Conservation (phyloP, 2,888 invertebrate species). For the Drosophila parthenogenetica region DNA sequence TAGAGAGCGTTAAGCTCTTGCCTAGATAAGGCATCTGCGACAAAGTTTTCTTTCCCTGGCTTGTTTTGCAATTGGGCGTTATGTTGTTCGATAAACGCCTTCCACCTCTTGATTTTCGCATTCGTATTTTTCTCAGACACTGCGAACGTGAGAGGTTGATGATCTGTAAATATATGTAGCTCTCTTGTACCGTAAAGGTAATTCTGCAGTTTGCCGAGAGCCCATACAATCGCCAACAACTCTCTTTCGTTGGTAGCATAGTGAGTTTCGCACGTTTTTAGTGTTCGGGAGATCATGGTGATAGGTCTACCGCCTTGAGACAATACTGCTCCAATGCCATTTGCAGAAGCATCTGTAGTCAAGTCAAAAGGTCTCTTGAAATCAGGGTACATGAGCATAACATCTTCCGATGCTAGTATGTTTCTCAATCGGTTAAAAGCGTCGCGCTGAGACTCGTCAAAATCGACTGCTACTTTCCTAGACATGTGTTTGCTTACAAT, state of each 20-base stretch:
- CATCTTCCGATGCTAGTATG: no score
- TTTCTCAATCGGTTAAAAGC: no score
- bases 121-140: constrained; percentile 1
- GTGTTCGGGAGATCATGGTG: constrained; percentile 1
- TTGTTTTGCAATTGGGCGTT: neutral
- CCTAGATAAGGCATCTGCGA: neutral
- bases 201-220: constrained; percentile 1
- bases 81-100: neutral
- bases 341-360: neutral
- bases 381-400: no score
- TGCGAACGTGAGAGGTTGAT: neutral
- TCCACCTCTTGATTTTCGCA: constrained; percentile 1
- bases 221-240: neutral
- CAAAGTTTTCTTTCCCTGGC: neutral
- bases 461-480: neutral
- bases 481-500: constrained; percentile 6
- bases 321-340: neutral
- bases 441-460: no score
- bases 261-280: neutral
- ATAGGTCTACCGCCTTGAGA: no score
- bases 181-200: constrained; percentile 2
- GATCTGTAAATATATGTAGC: no score
- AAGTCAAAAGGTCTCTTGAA: neutral
- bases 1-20: neutral
- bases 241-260: neutral